These are phyloP conservation scores for Maccullochella peelii DNA, from an alignment of 2,113 vertebrate genomes.

Conservation along the genomic window DNA sequence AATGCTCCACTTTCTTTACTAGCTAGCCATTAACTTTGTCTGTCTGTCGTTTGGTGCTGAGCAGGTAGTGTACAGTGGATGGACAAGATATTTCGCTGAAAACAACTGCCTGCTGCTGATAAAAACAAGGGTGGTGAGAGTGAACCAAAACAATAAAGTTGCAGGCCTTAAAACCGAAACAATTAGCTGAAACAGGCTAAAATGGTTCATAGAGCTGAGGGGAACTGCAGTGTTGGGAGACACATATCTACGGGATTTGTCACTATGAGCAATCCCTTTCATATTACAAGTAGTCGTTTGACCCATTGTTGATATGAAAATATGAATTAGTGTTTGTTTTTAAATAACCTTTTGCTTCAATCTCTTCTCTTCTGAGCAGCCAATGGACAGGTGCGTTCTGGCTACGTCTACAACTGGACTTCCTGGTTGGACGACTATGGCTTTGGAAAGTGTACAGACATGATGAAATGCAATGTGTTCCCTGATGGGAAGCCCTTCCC, in stretches of 20 bases:
- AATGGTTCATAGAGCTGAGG: background rate
- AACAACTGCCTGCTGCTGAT: background rate
- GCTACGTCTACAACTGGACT: conserved; percentile 90
- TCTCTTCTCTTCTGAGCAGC: conserved; percentile 65
- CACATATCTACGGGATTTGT: background rate
- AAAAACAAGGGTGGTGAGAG: background rate
- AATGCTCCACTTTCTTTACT: no score
- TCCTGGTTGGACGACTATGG: conserved; percentile 87
- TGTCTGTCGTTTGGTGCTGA: background rate
- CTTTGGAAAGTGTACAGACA: conserved; percentile 81
- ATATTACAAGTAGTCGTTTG: background rate
- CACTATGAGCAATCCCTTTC: no score
- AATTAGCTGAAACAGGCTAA: conserved; percentile 8
- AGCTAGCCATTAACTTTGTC: no score
- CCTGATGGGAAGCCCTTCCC: conserved; percentile 93
- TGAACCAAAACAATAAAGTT: background rate
- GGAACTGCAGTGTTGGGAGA: background rate
- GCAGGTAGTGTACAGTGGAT: background rate
- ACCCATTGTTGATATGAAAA: background rate
- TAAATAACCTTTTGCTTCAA: background rate
- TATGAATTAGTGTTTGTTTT: background rate
- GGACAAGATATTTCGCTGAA: background rate
- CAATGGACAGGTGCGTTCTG: conserved; percentile 76
- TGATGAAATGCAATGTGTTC: conserved; percentile 83
- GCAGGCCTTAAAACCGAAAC: background rate